phyloP scores from a whole-genome alignment of 2,797 vertebrate genomes.

The Gymnocypris eckloni region DNA sequence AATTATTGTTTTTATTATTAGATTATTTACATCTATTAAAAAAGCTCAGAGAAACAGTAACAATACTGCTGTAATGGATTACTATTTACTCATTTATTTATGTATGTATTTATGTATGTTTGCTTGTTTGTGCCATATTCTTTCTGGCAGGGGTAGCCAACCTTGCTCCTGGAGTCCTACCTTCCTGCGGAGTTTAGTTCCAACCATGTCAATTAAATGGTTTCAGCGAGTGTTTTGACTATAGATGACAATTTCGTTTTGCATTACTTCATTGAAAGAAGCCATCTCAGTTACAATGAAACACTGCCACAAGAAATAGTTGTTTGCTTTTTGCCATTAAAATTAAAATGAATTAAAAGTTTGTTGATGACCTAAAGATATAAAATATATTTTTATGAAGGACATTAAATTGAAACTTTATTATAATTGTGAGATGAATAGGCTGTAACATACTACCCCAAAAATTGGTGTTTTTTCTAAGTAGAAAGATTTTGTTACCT shows the following conservation, averaged over 20 bases:
- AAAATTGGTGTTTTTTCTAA: background rate
- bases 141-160: no score
- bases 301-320: background rate
- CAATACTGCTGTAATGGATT: slow-evolving; percentile 44
- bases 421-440: background rate
- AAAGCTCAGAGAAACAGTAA: slow-evolving; percentile 13
- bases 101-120: no score
- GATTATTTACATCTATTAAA: background rate
- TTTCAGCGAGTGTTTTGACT: background rate
- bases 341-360: background rate
- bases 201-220: background rate
- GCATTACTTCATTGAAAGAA: no score
- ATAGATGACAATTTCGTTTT: no score
- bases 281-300: background rate
- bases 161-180: background rate
- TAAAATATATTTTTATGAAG: background rate
- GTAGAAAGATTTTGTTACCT: background rate
- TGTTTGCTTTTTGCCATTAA: background rate
- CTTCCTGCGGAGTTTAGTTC: background rate
- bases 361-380: background rate
- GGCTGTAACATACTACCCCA: background rate
- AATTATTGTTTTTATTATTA: background rate
- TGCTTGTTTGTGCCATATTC: no score
- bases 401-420: background rate
- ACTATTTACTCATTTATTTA: no score